Percentiles rank a stretch among this genome's conserved stretches.
phyloP scores from a whole-genome alignment of 2,113 vertebrate species.

The Phrynosoma blainvillii region DNA sequence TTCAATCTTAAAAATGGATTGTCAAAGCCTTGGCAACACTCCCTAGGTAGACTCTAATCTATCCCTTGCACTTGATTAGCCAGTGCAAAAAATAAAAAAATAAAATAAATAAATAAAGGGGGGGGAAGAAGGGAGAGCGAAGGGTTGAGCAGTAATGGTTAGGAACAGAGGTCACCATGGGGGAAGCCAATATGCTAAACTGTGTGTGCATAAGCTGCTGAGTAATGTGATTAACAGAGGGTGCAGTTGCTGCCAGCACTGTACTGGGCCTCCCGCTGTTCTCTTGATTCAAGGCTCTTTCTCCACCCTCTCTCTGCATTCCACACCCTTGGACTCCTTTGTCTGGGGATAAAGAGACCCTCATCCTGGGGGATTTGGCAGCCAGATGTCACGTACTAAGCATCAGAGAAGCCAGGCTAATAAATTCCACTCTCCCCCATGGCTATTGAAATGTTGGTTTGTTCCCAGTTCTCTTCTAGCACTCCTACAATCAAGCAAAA shows the following conservation, averaged over 20 bases:
- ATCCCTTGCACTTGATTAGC: slow-evolving; percentile 6
- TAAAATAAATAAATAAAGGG: too few relatives aligned
- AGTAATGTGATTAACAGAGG: slow-evolving; percentile 34
- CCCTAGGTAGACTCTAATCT: slow-evolving; percentile 1
- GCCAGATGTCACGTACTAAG: slow-evolving; percentile 51
- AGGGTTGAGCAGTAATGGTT: not conserved
- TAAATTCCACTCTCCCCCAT: slow-evolving; percentile 8
- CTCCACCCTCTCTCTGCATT: slow-evolving; percentile 24
- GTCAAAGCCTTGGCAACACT: not conserved
- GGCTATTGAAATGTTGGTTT: not conserved
- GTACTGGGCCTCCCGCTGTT: slow-evolving; percentile 23
- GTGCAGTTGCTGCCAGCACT: slow-evolving; percentile 11
- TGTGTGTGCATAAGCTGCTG: slow-evolving; percentile 20
- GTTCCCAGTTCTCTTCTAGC: not conserved
- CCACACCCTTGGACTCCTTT: slow-evolving; percentile 50
- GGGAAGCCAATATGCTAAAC: slow-evolving; percentile 23
- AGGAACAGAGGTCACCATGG: not conserved
- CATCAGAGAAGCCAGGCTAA: slow-evolving; percentile 23
- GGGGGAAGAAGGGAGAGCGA: fast-evolving
- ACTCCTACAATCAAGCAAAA: not conserved
- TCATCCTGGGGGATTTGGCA: slow-evolving; percentile 37
- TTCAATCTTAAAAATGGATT: slow-evolving; percentile 4
- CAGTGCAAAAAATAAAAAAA: not conserved
- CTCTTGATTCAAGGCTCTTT: slow-evolving; percentile 38
- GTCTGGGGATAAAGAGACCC: slow-evolving; percentile 46